phyloP scores from a whole-genome alignment of 2,113 vertebrate genomes.

The Typhlomys cinereus region DNA sequence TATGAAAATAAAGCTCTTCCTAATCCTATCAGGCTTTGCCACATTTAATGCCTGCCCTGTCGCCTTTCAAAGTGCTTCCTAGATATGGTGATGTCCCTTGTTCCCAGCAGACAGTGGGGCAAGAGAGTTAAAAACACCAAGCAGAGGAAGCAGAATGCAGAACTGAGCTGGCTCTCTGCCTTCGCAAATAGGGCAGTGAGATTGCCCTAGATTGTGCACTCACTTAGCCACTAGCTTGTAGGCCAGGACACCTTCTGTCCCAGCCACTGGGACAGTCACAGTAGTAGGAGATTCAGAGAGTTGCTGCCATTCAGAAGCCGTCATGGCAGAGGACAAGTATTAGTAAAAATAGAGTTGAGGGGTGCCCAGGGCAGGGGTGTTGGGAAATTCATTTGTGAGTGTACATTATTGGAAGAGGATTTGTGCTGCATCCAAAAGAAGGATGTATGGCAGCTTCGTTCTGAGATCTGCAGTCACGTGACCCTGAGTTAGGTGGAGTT shows the following conservation, averaged over 20 bases:
- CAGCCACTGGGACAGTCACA: background rate
- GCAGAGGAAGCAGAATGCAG: conserved; percentile 1
- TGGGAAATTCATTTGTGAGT: background rate
- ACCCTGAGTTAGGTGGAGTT: background rate
- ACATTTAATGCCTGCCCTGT: background rate
- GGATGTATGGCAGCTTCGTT: background rate
- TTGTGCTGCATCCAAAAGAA: background rate
- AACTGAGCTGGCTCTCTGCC: background rate
- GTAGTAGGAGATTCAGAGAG: background rate
- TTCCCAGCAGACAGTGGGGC: background rate
- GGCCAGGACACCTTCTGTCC: background rate
- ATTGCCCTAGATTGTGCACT: background rate
- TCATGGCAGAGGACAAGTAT: background rate
- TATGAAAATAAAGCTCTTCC: background rate
- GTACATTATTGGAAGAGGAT: background rate
- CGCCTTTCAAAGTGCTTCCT: background rate
- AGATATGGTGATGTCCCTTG: background rate
- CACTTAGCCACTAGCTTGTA: background rate
- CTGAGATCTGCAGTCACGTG: background rate
- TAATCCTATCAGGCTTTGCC: background rate
- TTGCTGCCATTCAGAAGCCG: background rate
- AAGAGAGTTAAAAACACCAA: background rate
- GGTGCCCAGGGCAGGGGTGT: background rate
- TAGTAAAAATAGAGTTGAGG: background rate
- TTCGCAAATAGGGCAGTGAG: conserved; percentile 44